Percentiles rank a stretch among this genome's conserved stretches.
Evolutionary conservation across 2,797 vertebrate species (phyloP).

Genomic region (Nyctalus aviator): DNA sequence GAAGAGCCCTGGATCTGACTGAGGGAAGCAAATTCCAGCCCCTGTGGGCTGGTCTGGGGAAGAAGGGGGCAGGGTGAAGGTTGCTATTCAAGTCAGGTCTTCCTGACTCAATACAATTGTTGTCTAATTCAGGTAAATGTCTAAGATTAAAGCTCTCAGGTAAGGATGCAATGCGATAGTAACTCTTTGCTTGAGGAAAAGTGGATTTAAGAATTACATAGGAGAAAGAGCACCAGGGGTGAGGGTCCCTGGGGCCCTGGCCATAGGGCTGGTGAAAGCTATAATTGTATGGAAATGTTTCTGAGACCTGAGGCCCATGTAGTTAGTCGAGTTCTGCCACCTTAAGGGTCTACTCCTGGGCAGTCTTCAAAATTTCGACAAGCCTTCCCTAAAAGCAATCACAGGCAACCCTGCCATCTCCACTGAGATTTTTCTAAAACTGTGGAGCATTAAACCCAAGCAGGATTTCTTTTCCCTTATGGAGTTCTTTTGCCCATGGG

Average conservation of each 20-base stretch:
- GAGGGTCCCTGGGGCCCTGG: background rate
- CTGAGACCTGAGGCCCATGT: background rate
- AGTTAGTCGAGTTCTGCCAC: background rate
- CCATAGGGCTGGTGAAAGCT: fast-evolving
- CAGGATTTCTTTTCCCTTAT: conserved; percentile 42
- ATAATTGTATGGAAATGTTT: background rate
- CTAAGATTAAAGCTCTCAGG: conserved; percentile 60
- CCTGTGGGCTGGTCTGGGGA: background rate
- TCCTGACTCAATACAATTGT: background rate
- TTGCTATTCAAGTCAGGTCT: background rate
- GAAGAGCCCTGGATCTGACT: conserved; percentile 65
- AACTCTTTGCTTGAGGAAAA: conserved; percentile 44
- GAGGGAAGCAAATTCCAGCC: conserved; percentile 56
- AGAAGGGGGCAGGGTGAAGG: background rate
- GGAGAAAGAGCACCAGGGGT: background rate
- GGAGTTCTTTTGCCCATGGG: background rate
- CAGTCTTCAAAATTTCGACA: conserved; percentile 40
- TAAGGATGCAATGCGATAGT: background rate
- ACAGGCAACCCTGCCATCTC: background rate
- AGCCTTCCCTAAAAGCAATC: conserved; percentile 5
- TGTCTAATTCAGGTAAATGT: conserved; percentile 57
- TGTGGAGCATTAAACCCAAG: conserved; percentile 20
- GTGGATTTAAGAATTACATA: background rate
- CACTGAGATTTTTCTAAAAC: background rate
- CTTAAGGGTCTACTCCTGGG: background rate